Conservation (phyloP, 2,113 vertebrate species). For the Orcinus orca region DNA sequence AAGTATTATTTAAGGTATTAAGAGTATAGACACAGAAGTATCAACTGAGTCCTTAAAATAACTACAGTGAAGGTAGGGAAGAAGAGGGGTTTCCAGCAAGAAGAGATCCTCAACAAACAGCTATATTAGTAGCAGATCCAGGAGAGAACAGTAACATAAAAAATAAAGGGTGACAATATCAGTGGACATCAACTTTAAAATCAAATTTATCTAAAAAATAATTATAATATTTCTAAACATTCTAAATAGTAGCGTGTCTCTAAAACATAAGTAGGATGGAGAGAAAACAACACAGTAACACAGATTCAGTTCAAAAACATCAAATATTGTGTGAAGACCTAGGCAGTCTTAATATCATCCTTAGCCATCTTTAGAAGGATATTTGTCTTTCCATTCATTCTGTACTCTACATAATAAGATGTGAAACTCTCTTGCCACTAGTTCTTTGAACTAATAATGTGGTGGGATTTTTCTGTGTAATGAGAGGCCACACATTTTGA, state of each 20-base stretch:
- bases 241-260: not conserved
- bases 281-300: not conserved
- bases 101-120: not conserved
- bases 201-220: not conserved
- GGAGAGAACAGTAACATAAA: not conserved
- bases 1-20: not conserved
- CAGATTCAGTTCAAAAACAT: not conserved
- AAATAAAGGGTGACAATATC: not conserved
- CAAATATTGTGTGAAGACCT: not conserved
- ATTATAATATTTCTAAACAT: not conserved
- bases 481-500: not conserved
- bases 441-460: not conserved
- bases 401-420: not conserved
- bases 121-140: not conserved
- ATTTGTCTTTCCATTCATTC: not conserved
- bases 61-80: not conserved
- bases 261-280: not conserved
- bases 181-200: not conserved
- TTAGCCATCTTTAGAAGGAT: not conserved
- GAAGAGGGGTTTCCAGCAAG: not conserved
- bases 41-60: not conserved
- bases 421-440: not conserved
- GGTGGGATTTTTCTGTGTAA: not conserved
- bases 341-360: not conserved
- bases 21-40: not conserved